These are phyloP conservation scores for Antitype chi DNA, from an alignment of 2,888 invertebrate genomes.

Conservation along the genomic window DNA sequence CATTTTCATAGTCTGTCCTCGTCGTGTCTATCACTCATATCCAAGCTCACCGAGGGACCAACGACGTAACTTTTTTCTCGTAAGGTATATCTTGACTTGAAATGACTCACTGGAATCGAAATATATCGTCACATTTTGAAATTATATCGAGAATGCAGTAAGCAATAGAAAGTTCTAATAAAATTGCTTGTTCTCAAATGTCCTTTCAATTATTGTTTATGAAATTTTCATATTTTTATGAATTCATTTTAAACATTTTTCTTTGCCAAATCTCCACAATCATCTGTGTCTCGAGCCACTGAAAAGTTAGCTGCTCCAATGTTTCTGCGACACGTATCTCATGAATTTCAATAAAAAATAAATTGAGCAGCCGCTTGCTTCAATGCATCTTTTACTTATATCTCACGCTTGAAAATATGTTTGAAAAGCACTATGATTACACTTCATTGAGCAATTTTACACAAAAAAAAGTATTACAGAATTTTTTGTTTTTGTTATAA, in stretches of 20 bases:
- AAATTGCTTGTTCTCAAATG: neutral
- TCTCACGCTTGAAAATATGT: conserved; percentile 44
- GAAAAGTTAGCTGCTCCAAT: conserved; percentile 24
- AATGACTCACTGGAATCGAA: neutral
- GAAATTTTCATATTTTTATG: neutral
- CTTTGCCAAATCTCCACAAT: neutral
- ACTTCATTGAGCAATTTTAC: conserved; percentile 47
- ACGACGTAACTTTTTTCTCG: conserved; percentile 12
- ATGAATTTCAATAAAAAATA: conserved; percentile 59
- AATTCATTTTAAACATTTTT: neutral
- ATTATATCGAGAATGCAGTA: neutral
- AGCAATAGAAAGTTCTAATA: neutral
- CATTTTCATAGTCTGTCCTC: conserved; percentile 44
- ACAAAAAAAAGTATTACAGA: neutral
- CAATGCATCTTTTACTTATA: conserved; percentile 32
- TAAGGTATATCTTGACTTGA: neutral
- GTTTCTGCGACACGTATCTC: conserved; percentile 34
- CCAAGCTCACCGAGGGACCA: neutral
- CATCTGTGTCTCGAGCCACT: neutral
- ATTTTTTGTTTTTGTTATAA: too few relatives aligned
- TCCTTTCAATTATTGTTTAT: neutral
- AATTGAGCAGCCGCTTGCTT: conserved; percentile 37
- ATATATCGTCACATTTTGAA: neutral
- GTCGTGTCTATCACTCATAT: conserved; percentile 39
- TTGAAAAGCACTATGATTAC: conserved; percentile 47